phyloP scores from a whole-genome alignment of 2,888 invertebrate species.

The Erynnis tages region DNA sequence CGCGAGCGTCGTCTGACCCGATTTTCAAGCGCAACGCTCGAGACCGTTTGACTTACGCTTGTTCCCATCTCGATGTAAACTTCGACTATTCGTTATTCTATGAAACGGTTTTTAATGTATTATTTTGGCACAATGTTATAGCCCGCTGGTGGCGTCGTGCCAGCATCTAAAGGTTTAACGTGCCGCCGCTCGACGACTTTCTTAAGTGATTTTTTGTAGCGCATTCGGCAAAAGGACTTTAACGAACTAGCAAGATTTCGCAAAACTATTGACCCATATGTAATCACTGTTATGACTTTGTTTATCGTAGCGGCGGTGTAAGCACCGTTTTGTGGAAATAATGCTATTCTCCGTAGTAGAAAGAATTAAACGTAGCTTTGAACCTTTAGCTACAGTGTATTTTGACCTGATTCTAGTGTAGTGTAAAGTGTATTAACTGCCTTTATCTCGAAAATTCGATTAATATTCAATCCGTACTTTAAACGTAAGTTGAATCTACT shows the following conservation, averaged over 20 bases:
- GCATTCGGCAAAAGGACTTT: conserved; percentile 58
- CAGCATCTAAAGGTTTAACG: conserved; percentile 73
- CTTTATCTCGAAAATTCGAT: no score
- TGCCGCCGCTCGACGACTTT: conserved; percentile 59
- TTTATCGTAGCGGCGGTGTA: conserved; percentile 54
- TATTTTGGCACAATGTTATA: conserved; percentile 73
- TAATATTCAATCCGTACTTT: no score
- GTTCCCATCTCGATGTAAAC: conserved; percentile 46
- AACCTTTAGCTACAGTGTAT: no score
- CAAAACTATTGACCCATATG: conserved; percentile 66
- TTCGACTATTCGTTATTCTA: conserved; percentile 59
- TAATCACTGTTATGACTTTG: conserved; percentile 63
- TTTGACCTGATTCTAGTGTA: no score
- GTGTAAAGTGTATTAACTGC: no score
- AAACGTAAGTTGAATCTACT: no score
- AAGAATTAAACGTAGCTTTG: conserved; percentile 11
- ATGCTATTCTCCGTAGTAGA: conserved; percentile 1
- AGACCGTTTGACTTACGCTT: conserved; percentile 46
- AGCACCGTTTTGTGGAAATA: conserved; percentile 37
- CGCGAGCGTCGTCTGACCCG: conserved; percentile 58
- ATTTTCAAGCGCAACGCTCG: conserved; percentile 56
- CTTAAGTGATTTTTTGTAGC: conserved; percentile 74
- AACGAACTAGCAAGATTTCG: conserved; percentile 73
- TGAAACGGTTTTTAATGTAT: conserved; percentile 72
- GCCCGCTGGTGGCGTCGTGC: conserved; percentile 59